Base-by-base conservation (phyloP, 2,113 vertebrate species). In the Lepus europaeus region DNA sequence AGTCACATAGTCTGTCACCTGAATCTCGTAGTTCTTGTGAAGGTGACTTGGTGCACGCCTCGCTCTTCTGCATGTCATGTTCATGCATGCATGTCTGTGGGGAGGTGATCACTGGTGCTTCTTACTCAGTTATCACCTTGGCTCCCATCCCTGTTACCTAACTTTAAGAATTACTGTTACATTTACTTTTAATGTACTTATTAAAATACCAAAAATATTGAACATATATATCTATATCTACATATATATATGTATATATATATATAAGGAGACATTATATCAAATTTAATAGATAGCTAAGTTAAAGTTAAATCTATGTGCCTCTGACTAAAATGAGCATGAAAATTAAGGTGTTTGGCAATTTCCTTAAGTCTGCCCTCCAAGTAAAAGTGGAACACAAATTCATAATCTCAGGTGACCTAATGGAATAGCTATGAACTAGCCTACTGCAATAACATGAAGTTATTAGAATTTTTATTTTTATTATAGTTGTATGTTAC, bases 151-250 rank as follows among this genome's bases (percentile, higher is more conserved):
- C 45, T 45, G 45, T 45, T 45, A 45, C 45, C 45, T 45, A 45
- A 45, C 29, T 93, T 66, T 84, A 69, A 89, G 14, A 92, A 90
- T 79, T 79, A 90, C 10, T 56, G 31, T 73, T 90, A 64, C 64
- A 4, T 69, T 82, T 79, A 14, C 64, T 95, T 95, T 96, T 83
- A 74, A 87, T 3, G 9, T 90, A 9, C 3, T 77, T 83, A 39
- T 29, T 39, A 95, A 91, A 31, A 22, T 13, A 87, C 14, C 4
- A 31, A 85, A 45, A 45, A 56, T 10, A 56, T 6, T 61, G 25
- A 66, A 78, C 16, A 61, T 69, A 74, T 16, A 68, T 61, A 11
- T 45, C 39, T 45, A 45, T 45, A 45, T 45, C 45, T 45, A 45
- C 7, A 45, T 45, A 6, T 45, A 45, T 45, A 45, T 36, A 36